Evolutionary conservation across 2,113 vertebrate genomes (phyloP).

Genomic region (Antidorcas marsupialis): DNA sequence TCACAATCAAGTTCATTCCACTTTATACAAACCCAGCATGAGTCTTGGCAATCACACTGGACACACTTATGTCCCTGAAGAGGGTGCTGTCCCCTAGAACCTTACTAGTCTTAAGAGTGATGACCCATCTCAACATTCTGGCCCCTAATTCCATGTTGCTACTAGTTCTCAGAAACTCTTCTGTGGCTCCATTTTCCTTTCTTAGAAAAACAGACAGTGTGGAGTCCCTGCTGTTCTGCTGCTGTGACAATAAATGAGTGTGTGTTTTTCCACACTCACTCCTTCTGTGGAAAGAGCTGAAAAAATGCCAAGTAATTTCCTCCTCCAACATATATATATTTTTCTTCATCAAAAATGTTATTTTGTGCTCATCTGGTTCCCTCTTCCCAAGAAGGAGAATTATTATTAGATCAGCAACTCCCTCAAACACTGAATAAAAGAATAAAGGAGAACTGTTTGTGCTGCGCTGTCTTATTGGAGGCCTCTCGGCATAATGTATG

Average conservation of each 20-base stretch:
- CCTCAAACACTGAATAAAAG: conserved; percentile 55
- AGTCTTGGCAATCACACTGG: not conserved
- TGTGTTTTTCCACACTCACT: not conserved
- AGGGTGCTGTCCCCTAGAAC: not conserved
- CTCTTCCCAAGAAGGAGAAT: conserved; percentile 34
- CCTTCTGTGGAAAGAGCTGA: not conserved
- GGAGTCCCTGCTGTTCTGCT: not conserved
- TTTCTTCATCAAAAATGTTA: conserved; percentile 23
- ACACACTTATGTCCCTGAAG: not conserved
- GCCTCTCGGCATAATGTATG: not conserved
- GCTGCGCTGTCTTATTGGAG: not conserved
- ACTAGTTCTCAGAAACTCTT: not conserved
- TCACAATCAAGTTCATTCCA: not conserved
- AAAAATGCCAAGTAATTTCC: conserved; percentile 26
- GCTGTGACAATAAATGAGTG: not conserved
- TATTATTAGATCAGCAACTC: conserved; percentile 43
- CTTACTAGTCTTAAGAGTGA: not conserved
- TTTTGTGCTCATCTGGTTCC: conserved; percentile 33
- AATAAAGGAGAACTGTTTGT: not conserved
- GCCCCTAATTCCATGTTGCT: not conserved
- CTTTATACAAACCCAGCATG: not conserved
- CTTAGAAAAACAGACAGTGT: not conserved
- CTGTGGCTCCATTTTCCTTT: not conserved
- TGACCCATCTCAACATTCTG: not conserved
- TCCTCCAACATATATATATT: not conserved